Base-by-base conservation (phyloP, 2,888 invertebrate genomes). In the Folsomia candida region DNA sequence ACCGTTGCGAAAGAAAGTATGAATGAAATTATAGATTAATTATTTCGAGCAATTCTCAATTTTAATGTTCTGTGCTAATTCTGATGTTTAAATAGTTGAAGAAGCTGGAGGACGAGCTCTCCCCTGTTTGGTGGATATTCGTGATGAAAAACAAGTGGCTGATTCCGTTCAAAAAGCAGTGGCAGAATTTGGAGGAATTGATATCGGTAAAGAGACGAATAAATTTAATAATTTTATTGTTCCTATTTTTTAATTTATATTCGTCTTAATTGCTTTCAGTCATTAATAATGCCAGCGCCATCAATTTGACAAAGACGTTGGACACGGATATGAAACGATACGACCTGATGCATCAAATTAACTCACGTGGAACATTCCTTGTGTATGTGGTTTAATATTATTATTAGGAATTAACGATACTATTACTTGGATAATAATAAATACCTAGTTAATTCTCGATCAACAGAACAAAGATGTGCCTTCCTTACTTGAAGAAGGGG, bases 261-360 rank as follows among this genome's bases (percentile, higher is more conserved):
- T n/a, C n/a, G n/a, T n/a, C n/a, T n/a, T n/a, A n/a, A n/a, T 14
- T 20, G 6, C 26, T 60, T 60, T 28, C 26, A 64, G 64, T 94
- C 24, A 86, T 98, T 22, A 98, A 98, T 85, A 98, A 98, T 86
- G 98, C 98, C 1, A 95, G 95, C 75, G 97, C 97, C 14, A 98
- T 98, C 81, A 89, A 89, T 0, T 84, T 94, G 67, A 91, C 94
- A 0, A 88, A 88, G 63, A 97, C 97, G 0, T 85, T 87, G 1
- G 85, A 89, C 6, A 96, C 96, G 0, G 90, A 93, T 51, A 97
- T 98, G 96, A 98, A 98, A 85, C 88, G 89, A 83, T 98, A 93
- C 82, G 98, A 98, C 84, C 87, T 98, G 57, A 98, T 98, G 97
- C 92, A 97, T 82, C 88, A 87, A 71, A 89, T 98, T 79, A 98